phyloP scores from a whole-genome alignment of 2,797 vertebrate species.

The Sylvilagus floridanus region DNA sequence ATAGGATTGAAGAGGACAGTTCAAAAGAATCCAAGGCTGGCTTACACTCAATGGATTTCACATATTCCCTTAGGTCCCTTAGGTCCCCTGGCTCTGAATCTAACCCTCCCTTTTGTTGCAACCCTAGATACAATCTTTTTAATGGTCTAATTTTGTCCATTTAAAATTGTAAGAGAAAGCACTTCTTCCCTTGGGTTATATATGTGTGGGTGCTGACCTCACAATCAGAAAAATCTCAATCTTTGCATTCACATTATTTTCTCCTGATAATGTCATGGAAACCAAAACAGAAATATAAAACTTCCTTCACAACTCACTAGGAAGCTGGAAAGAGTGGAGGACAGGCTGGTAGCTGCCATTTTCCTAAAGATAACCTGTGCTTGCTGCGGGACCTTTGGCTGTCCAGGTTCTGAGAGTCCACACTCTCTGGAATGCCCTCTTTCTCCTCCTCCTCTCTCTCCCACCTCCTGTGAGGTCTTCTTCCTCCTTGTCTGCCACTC shows the following conservation, averaged over 20 bases:
- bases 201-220: background rate
- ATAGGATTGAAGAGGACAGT: background rate
- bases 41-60: background rate
- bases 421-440: background rate
- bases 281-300: constrained; percentile 13
- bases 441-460: background rate
- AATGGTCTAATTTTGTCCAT: background rate
- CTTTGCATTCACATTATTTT: background rate
- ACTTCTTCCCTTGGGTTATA: background rate
- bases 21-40: background rate
- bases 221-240: background rate
- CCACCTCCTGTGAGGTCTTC: background rate
- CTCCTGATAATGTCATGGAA: constrained; percentile 17
- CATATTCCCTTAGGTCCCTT: background rate
- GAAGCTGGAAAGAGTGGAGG: background rate
- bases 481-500: background rate
- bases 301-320: background rate
- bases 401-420: background rate
- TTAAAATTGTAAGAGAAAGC: constrained; percentile 2
- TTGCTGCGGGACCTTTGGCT: background rate
- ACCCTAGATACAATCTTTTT: background rate
- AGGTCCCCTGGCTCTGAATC: background rate
- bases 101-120: background rate
- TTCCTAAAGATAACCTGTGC: background rate
- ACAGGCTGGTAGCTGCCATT: background rate